A percentile compares a stretch with the other conserved stretches of the same genome.
Evolutionary conservation across 2,113 vertebrate genomes (phyloP).

Genomic region (Onychostruthus taczanowskii): DNA sequence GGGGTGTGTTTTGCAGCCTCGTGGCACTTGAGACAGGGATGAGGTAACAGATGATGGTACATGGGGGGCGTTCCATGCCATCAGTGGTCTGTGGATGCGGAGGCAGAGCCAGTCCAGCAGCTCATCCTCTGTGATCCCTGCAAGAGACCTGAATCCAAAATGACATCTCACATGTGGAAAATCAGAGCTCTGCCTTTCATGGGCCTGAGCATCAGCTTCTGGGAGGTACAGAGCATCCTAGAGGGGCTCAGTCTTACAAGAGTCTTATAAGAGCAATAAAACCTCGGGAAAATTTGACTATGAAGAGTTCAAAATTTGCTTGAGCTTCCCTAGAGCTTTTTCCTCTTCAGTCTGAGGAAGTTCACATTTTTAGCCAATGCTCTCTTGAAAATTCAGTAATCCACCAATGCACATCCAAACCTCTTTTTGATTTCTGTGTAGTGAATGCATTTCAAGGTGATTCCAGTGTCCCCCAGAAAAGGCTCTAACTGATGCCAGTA

Average conservation of each 20-base stretch:
- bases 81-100: rapidly evolving
- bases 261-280: not conserved
- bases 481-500: not conserved
- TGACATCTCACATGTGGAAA: rapidly evolving
- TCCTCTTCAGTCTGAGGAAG: not conserved
- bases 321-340: not conserved
- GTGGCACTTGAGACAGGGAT: not conserved
- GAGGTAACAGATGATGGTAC: not conserved
- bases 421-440: not conserved
- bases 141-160: not conserved
- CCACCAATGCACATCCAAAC: not conserved
- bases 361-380: not conserved
- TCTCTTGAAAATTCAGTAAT: not conserved
- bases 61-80: rapidly evolving
- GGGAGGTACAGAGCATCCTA: not conserved
- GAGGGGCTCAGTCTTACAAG: not conserved
- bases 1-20: not conserved
- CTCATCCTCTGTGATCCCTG: rapidly evolving
- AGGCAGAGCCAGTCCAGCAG: not conserved
- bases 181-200: not conserved
- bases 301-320: not conserved
- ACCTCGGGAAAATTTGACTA: not conserved
- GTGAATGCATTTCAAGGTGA: not conserved
- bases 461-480: not conserved
- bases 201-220: not conserved